Evolutionary conservation across 1,140 invertebrate genomes (phyloP).

Genomic region (Argopecten irradians): DNA sequence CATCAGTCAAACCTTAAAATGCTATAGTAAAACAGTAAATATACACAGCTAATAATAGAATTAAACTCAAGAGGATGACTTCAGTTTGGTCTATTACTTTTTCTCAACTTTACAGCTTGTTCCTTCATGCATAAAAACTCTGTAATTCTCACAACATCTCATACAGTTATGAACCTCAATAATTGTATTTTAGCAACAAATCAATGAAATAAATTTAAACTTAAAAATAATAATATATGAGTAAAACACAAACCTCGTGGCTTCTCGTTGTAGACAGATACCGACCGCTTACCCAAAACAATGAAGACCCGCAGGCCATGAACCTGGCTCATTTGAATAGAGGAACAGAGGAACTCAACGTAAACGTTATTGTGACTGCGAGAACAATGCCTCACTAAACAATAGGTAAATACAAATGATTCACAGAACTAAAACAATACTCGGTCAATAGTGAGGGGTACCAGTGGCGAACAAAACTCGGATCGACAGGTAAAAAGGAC

Average conservation of each 20-base stretch:
- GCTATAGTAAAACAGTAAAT: too few relatives aligned
- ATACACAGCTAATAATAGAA: too few relatives aligned
- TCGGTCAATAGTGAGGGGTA: not conserved
- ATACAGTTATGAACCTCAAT: too few relatives aligned
- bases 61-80: too few relatives aligned
- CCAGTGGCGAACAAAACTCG: not conserved
- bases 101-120: too few relatives aligned
- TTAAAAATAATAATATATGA: too few relatives aligned
- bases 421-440: not conserved
- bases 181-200: too few relatives aligned
- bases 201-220: too few relatives aligned
- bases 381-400: not conserved
- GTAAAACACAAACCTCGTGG: not conserved
- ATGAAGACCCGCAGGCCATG: not conserved
- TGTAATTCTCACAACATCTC: too few relatives aligned
- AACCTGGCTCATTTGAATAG: conserved; percentile 16
- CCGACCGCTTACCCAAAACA: not conserved
- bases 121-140: too few relatives aligned
- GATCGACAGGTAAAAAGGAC: not conserved
- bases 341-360: not conserved
- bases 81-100: too few relatives aligned
- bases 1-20: too few relatives aligned
- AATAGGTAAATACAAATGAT: not conserved
- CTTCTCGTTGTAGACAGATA: conserved; percentile 6
- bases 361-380: not conserved